Evolutionary conservation across 2,888 invertebrate genomes (phyloP).

Genomic region (Melipona beecheii): DNA sequence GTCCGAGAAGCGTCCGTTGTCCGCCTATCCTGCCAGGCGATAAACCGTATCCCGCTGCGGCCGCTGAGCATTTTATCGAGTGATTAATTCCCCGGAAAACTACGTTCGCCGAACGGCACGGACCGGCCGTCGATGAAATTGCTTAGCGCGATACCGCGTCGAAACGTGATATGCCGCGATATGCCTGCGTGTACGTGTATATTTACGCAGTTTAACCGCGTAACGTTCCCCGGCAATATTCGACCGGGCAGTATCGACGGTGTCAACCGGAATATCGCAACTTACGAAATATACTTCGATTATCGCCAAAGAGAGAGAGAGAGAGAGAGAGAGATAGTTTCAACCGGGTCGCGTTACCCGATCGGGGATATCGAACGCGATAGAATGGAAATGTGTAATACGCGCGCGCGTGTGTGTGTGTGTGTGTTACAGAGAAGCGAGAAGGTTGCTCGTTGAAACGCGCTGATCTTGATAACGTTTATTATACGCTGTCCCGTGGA

Average conservation of each 20-base stretch:
- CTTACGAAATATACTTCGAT: not conserved
- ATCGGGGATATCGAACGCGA: not conserved
- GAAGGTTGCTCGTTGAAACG: not conserved
- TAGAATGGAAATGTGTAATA: conserved; percentile 25
- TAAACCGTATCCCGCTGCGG: conserved; percentile 4
- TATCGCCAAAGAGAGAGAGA: too few relatives aligned
- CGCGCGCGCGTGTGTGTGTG: not conserved
- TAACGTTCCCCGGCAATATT: not conserved
- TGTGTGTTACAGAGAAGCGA: too few relatives aligned
- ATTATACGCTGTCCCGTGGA: conserved; percentile 34
- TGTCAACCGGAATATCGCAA: not conserved
- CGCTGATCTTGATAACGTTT: conserved; percentile 32
- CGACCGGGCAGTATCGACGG: not conserved
- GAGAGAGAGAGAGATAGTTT: too few relatives aligned
- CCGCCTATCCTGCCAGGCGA: not conserved
- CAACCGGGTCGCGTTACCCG: not conserved
- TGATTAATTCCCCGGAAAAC: conserved; percentile 47
- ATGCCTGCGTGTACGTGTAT: not conserved
- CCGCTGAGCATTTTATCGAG: conserved; percentile 9
- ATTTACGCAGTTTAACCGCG: not conserved
- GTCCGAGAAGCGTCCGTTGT: conserved; percentile 35
- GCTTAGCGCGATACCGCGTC: conserved; percentile 8
- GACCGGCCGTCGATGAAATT: conserved; percentile 5
- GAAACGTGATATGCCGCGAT: not conserved
- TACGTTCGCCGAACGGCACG: not conserved